These are phyloP conservation scores for Mesaphorura yosii DNA, from an alignment of 1,140 invertebrate species.

Conservation along the genomic window DNA sequence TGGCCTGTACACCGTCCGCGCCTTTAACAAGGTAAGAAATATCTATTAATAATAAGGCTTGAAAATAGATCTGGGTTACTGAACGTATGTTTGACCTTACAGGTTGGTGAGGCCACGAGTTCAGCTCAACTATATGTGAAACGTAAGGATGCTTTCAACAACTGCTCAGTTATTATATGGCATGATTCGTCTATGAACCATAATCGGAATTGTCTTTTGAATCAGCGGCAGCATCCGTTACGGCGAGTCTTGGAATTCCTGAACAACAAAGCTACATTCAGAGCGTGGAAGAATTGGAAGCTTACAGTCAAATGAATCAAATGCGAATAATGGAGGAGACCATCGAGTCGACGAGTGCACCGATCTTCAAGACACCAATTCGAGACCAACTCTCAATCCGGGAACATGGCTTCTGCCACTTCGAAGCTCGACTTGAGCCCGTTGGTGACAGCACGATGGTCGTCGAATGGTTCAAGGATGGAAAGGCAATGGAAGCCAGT, in stretches of 20 bases:
- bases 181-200: no score
- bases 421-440: slow-evolving; percentile 87
- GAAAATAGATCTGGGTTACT: no score
- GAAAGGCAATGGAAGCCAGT: slow-evolving; percentile 76
- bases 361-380: slow-evolving; percentile 84
- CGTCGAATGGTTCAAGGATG: slow-evolving; percentile 94
- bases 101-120: slow-evolving; percentile 42
- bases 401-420: slow-evolving; percentile 89
- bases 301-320: slow-evolving; percentile 56
- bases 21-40: slow-evolving; percentile 72
- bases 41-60: no score
- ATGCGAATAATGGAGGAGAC: slow-evolving; percentile 59
- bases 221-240: no score
- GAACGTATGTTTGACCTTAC: no score
- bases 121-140: slow-evolving; percentile 25
- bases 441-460: slow-evolving; percentile 78
- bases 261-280: slow-evolving; percentile 61
- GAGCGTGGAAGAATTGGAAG: slow-evolving; percentile 83
- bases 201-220: no score
- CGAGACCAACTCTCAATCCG: slow-evolving; percentile 76
- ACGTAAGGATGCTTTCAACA: no score
- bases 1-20: slow-evolving; percentile 79
- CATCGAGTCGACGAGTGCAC: slow-evolving; percentile 62
- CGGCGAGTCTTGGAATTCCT: no score
- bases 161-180: no score